phyloP scores from a whole-genome alignment of 2,888 invertebrate genomes.

The Odontothrips loti region DNA sequence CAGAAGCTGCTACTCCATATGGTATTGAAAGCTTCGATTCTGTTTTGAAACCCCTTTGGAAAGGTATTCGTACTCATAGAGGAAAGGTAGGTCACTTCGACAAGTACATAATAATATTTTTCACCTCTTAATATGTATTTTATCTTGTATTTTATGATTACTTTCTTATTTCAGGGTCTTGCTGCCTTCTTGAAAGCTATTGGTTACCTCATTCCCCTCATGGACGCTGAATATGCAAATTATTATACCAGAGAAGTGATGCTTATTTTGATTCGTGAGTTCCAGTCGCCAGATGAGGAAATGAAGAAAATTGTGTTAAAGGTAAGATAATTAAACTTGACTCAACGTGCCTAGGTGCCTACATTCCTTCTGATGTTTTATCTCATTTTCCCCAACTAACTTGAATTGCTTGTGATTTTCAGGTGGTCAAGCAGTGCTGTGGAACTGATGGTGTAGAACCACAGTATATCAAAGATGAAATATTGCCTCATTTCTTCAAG shows the following conservation, averaged over 20 bases:
- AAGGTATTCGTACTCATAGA: conserved; percentile 68
- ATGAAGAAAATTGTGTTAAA: conserved; percentile 99
- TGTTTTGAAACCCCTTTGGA: conserved; percentile 98
- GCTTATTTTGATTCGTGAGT: conserved; percentile 97
- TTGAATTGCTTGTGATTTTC: conserved; percentile 37
- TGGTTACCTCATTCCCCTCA: conserved; percentile 96
- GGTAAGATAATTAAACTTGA: conserved; percentile 48
- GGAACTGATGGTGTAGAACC: conserved; percentile 99
- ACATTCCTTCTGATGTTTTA: conserved; percentile 29
- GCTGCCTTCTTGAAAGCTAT: conserved; percentile 99
- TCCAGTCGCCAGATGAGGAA: conserved; percentile 99
- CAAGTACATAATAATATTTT: not conserved
- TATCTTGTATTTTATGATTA: conserved; percentile 59
- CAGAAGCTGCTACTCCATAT: conserved; percentile 98
- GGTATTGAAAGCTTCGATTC: conserved; percentile 99
- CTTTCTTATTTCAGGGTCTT: conserved; percentile 64
- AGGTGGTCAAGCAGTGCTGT: conserved; percentile 99
- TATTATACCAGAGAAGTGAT: conserved; percentile 99
- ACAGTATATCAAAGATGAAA: conserved; percentile 98
- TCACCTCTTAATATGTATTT: conserved; percentile 28
- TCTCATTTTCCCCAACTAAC: conserved; percentile 28
- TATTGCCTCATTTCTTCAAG: conserved; percentile 96
- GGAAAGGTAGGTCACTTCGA: conserved; percentile 51
- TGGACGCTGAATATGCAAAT: conserved; percentile 99
- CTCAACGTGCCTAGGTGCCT: not conserved